Conservation (phyloP, 2,797 vertebrate genomes). For the Brachyrhaphis roseni region DNA sequence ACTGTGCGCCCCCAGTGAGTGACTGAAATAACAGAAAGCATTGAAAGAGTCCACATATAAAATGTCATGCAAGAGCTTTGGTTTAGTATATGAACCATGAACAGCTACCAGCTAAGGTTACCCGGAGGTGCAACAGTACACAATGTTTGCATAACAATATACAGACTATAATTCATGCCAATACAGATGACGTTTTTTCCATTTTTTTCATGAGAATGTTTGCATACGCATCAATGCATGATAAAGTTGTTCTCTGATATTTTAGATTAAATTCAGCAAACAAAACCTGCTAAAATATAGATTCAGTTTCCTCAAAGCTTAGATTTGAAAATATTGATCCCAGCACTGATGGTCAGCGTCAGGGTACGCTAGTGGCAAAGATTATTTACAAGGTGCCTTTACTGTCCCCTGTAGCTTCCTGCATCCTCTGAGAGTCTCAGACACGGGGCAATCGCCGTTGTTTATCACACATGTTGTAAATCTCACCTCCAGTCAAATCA, state of each 20-base stretch:
- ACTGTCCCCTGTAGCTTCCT: conserved; percentile 31
- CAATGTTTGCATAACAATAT: conserved; percentile 58
- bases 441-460: conserved; percentile 59
- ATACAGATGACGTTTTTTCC: conserved; percentile 54
- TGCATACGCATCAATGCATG: conserved; percentile 29
- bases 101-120: conserved; percentile 59
- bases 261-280: conserved; percentile 32
- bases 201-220: conserved; percentile 33
- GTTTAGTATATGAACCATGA: conserved; percentile 74
- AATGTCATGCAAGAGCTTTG: conserved; percentile 69
- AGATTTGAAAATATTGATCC: conserved; percentile 38
- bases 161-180: conserved; percentile 52
- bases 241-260: conserved; percentile 27
- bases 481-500: conserved; percentile 60
- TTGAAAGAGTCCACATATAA: conserved; percentile 41
- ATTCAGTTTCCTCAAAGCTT: background rate
- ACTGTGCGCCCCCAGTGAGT: conserved; percentile 54
- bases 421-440: conserved; percentile 38
- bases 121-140: conserved; percentile 56
- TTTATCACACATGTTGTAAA: conserved; percentile 69
- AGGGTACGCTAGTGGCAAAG: conserved; percentile 18
- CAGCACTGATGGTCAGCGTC: conserved; percentile 15
- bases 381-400: conserved; percentile 69
- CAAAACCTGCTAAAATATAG: background rate
- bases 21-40: conserved; percentile 62